Evolutionary conservation across 2,797 vertebrate genomes (phyloP).

Genomic region (Silurus lanzhouensis): DNA sequence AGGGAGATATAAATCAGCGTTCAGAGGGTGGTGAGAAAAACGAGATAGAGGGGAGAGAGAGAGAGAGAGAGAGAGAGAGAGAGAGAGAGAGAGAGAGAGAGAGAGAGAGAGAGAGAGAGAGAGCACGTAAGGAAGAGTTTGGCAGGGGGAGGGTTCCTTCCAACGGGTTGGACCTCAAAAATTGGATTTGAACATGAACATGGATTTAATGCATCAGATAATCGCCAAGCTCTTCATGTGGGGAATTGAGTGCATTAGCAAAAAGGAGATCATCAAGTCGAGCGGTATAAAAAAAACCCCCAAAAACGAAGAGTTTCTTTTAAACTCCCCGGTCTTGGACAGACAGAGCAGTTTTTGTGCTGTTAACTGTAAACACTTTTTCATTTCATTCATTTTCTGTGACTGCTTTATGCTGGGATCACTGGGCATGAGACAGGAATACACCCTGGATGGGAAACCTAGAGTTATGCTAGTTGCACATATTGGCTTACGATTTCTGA

Average conservation of each 20-base stretch:
- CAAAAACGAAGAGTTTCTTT: not conserved
- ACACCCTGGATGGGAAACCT: not conserved
- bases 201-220: constrained; percentile 25
- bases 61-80: not conserved
- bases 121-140: constrained; percentile 22
- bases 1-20: constrained; percentile 70
- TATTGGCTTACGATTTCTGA: not conserved
- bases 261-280: not conserved
- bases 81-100: not conserved
- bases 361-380: no score
- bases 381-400: not conserved
- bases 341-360: not conserved
- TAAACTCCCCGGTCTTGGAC: not conserved
- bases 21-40: constrained; percentile 61
- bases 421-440: not conserved
- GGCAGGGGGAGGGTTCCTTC: constrained; percentile 5
- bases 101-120: not conserved
- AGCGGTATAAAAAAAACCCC: not conserved
- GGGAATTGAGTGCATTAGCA: constrained; percentile 13
- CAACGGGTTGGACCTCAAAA: constrained; percentile 22
- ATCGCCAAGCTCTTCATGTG: constrained; percentile 25
- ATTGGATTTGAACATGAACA: not conserved
- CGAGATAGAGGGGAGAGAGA: not conserved
- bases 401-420: not conserved
- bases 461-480: not conserved